Conservation (phyloP, 2,113 vertebrate genomes). For the Corythoichthys haematopterus region DNA sequence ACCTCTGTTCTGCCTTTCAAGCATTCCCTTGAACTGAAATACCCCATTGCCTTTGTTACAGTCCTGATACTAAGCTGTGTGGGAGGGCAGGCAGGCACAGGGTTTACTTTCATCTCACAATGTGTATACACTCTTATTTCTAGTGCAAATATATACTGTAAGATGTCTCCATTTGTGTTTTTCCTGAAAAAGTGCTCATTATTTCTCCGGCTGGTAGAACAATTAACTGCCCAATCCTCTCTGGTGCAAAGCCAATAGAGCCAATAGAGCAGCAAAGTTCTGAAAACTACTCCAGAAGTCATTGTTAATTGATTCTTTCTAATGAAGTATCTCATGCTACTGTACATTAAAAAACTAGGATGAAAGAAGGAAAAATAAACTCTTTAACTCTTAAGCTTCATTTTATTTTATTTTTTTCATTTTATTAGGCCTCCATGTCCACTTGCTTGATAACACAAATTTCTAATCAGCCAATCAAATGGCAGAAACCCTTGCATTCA, state of each 20-base stretch:
- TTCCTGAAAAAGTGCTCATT: constrained; percentile 75
- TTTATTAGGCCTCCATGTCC: no score
- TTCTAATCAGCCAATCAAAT: no score
- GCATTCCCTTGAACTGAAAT: not conserved
- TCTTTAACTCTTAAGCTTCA: no score
- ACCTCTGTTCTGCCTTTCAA: not conserved
- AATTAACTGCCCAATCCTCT: constrained; percentile 77
- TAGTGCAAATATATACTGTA: constrained; percentile 34
- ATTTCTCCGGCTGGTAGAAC: constrained; percentile 65
- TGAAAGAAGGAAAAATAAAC: no score
- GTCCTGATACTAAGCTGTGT: constrained; percentile 5
- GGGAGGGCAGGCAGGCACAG: constrained; percentile 9
- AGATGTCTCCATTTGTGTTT: constrained; percentile 72
- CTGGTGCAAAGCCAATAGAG: constrained; percentile 80
- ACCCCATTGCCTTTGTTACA: not conserved
- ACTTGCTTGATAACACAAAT: no score
- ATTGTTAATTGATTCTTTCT: constrained; percentile 39
- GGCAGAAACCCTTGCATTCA: no score
- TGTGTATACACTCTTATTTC: not conserved
- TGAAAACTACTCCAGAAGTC: constrained; percentile 63
- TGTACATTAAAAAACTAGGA: not conserved
- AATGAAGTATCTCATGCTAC: not conserved
- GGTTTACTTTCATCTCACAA: constrained; percentile 25
- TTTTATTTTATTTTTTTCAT: no score
- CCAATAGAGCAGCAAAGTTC: constrained; percentile 82